Conservation (phyloP, 2,888 invertebrate species). For the Selenia dentaria region DNA sequence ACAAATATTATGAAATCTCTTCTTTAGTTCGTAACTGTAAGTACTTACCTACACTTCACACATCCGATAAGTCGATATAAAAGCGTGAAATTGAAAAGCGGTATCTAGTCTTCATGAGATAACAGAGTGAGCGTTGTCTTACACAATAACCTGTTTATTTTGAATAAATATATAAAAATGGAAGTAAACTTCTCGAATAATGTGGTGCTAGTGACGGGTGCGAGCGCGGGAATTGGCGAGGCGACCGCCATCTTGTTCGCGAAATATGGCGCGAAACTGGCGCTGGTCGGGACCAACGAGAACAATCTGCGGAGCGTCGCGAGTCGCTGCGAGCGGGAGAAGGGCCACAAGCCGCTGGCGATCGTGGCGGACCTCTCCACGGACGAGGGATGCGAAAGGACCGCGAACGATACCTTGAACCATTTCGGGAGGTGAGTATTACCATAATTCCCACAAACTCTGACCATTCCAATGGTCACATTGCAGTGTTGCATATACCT, state of each 20-base stretch:
- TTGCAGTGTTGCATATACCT: too few relatives aligned
- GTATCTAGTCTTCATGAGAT: too few relatives aligned
- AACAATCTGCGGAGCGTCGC: conserved; percentile 41
- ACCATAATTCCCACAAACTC: too few relatives aligned
- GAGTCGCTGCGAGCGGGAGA: conserved; percentile 35
- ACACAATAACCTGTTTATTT: not conserved
- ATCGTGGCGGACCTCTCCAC: conserved; percentile 50
- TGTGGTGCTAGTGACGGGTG: conserved; percentile 54
- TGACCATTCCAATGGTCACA: too few relatives aligned
- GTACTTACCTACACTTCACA: too few relatives aligned
- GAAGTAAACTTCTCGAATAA: conserved; percentile 43
- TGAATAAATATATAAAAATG: too few relatives aligned
- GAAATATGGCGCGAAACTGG: conserved; percentile 42
- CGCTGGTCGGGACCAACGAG: conserved; percentile 46
- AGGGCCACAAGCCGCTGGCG: conserved; percentile 38
- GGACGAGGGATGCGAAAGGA: conserved; percentile 48
- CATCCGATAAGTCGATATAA: too few relatives aligned
- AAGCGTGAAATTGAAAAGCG: too few relatives aligned
- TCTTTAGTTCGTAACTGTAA: too few relatives aligned
- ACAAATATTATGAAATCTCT: too few relatives aligned
- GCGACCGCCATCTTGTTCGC: conserved; percentile 47
- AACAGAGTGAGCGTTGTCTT: too few relatives aligned
- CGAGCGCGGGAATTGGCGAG: conserved; percentile 53
- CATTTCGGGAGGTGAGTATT: conserved; percentile 48
- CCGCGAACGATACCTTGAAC: conserved; percentile 41